Conservation (phyloP, 2,113 vertebrate species). For the Sceloporus tristichus region DNA sequence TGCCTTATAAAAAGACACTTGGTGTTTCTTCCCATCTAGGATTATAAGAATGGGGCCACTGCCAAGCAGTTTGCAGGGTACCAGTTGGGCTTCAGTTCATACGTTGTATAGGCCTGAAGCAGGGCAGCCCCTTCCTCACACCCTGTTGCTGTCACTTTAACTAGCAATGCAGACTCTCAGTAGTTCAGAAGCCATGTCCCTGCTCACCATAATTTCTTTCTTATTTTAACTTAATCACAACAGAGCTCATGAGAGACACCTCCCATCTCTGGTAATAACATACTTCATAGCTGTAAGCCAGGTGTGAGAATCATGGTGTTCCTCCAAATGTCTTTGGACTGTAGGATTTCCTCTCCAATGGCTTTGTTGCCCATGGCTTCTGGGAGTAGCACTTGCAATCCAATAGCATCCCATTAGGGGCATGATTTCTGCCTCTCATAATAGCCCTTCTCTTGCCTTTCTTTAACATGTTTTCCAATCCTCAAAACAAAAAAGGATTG, state of each 20-base stretch:
- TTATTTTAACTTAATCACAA: slow-evolving; percentile 42
- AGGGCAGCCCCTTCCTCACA: not conserved
- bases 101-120: not conserved
- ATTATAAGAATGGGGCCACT: not conserved
- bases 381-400: too few species aligned
- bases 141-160: not conserved
- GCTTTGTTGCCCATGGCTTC: too few species aligned
- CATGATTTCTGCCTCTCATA: too few species aligned
- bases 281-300: not conserved
- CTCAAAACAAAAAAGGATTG: not conserved
- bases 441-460: too few species aligned
- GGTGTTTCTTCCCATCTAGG: not conserved
- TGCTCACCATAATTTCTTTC: not conserved
- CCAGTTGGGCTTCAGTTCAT: not conserved
- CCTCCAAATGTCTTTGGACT: too few species aligned
- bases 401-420: too few species aligned
- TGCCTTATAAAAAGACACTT: not conserved
- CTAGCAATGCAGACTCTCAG: not conserved
- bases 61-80: not conserved
- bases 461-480: not conserved
- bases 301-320: too few species aligned
- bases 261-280: not conserved
- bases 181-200: not conserved
- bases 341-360: too few species aligned
- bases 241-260: not conserved